Percentiles rank a stretch among this genome's conserved stretches.
Evolutionary conservation across 64 coral and sea anemone genomes (phyloP).

Genomic region (Pocillopora damicornis): DNA sequence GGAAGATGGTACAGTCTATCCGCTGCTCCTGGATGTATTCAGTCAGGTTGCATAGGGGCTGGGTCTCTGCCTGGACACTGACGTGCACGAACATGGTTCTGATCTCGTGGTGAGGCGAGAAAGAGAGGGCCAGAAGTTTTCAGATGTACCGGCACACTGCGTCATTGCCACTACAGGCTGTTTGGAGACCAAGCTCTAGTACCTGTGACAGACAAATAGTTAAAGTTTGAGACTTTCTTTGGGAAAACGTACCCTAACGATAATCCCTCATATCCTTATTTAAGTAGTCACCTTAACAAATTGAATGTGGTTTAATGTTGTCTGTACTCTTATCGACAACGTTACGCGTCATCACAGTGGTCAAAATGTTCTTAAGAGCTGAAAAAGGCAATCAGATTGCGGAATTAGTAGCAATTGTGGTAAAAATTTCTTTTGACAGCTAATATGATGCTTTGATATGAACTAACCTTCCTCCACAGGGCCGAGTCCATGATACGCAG

Average conservation of each 20-base stretch:
- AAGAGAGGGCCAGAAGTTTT: constrained; percentile 27
- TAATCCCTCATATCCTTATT: too few relatives aligned
- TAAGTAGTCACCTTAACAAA: too few relatives aligned
- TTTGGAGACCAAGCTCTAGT: constrained; percentile 36
- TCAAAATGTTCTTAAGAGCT: too few relatives aligned
- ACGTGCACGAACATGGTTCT: constrained; percentile 23
- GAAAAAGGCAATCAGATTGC: too few relatives aligned
- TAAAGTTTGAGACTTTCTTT: too few relatives aligned
- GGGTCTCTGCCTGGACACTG: neutral
- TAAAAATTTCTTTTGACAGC: too few relatives aligned
- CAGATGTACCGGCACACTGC: constrained; percentile 12
- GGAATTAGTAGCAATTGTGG: too few relatives aligned
- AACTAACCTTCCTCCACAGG: constrained; percentile 36
- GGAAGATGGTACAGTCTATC: constrained; percentile 35
- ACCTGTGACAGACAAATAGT: constrained; percentile 23
- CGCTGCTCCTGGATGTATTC: constrained; percentile 24
- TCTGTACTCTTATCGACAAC: too few relatives aligned
- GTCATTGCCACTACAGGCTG: neutral
- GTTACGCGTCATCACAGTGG: too few relatives aligned
- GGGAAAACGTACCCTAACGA: too few relatives aligned
- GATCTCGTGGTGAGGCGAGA: constrained; percentile 20
- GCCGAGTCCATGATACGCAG: constrained; percentile 27
- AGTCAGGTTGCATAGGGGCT: too few relatives aligned
- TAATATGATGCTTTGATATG: neutral
- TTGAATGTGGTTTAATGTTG: too few relatives aligned